Evolutionary conservation across 2,113 vertebrate genomes (phyloP).

Genomic region (Hippocampus guttulatus): DNA sequence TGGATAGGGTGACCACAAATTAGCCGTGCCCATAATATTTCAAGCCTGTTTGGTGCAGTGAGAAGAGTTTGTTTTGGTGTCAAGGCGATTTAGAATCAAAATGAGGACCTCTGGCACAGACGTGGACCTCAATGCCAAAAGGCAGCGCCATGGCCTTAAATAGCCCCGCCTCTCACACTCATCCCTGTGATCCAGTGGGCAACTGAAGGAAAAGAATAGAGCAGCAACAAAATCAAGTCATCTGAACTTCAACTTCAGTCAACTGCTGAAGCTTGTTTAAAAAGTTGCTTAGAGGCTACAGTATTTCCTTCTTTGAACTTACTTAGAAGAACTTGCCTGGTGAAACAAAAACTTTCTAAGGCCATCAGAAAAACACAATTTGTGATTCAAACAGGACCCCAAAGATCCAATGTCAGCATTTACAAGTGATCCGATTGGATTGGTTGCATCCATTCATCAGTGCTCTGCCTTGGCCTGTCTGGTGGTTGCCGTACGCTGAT

Average conservation of each 20-base stretch:
- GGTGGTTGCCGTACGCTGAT: too few species aligned
- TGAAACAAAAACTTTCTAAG: too few species aligned
- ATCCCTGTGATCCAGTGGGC: background rate
- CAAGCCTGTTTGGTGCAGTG: slow-evolving; percentile 62
- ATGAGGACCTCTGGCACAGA: slow-evolving; percentile 66
- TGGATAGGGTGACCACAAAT: slow-evolving; percentile 66
- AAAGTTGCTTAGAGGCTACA: background rate
- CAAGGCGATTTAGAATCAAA: slow-evolving; percentile 73
- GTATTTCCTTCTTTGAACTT: too few species aligned
- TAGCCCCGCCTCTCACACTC: slow-evolving; percentile 31
- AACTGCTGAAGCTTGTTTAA: background rate
- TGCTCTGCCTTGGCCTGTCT: too few species aligned
- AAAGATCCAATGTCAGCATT: too few species aligned
- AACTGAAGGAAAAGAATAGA: background rate
- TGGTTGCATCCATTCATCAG: too few species aligned
- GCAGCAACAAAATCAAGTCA: background rate
- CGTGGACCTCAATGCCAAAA: slow-evolving; percentile 62
- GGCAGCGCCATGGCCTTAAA: slow-evolving; percentile 51
- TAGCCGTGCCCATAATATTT: slow-evolving; percentile 62
- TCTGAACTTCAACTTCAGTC: background rate
- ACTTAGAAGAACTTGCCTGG: too few species aligned
- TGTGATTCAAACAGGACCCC: too few species aligned
- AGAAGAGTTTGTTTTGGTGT: slow-evolving; percentile 76
- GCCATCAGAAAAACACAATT: too few species aligned
- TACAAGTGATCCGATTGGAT: too few species aligned